These are phyloP conservation scores for Nomada hirtipes DNA, from an alignment of 2,888 invertebrate species.

Conservation along the genomic window DNA sequence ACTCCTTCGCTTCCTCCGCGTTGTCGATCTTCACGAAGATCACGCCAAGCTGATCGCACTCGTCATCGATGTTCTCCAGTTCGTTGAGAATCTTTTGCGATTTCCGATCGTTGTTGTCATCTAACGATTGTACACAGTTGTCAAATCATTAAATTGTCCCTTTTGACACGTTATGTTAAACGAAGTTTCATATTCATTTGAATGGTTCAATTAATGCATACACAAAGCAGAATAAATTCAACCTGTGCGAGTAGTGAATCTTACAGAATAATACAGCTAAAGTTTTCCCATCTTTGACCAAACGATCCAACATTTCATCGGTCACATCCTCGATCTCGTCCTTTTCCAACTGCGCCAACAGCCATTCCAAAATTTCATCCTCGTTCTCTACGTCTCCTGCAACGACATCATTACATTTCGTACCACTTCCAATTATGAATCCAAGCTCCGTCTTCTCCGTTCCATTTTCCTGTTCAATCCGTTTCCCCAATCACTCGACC, in stretches of 20 bases:
- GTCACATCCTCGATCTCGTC: conserved; percentile 98
- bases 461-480: conserved; percentile 50
- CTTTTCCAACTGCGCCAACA: conserved; percentile 93
- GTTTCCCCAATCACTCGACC: conserved; percentile 62
- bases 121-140: conserved; percentile 83
- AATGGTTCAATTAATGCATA: too few relatives aligned
- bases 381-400: conserved; percentile 93
- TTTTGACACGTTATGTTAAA: too few relatives aligned
- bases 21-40: conserved; percentile 97
- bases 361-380: conserved; percentile 95
- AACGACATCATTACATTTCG: conserved; percentile 11
- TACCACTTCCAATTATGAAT: not conserved
- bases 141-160: too few relatives aligned
- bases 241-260: conserved; percentile 74
- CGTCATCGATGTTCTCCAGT: conserved; percentile 97
- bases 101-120: conserved; percentile 95
- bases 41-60: conserved; percentile 94
- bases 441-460: not conserved
- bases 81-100: conserved; percentile 94
- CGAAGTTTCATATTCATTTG: too few relatives aligned
- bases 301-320: conserved; percentile 96
- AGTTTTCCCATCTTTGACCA: conserved; percentile 95
- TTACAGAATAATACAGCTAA: conserved; percentile 96
- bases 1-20: conserved; percentile 94
- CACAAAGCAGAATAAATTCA: not conserved